Base-by-base conservation (phyloP, 2,113 vertebrate genomes). In the Sinocyclocheilus rhinocerous region DNA sequence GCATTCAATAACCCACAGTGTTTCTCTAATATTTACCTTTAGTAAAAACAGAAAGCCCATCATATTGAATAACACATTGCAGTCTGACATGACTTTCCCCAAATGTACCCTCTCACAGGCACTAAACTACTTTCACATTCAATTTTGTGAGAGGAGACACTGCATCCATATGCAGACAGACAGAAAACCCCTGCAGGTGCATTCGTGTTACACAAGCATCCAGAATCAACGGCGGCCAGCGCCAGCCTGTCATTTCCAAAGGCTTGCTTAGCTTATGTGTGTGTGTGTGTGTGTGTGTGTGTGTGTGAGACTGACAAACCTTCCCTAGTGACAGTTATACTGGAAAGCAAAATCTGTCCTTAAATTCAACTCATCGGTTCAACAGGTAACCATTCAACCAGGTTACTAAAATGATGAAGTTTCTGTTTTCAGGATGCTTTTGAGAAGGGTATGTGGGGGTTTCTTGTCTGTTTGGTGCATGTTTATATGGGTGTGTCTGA, bases 121-220 rank as follows among this genome's bases (percentile, higher is more conserved):
- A 83, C 10, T 83, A 57, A 83, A 39, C 11, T 24, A 70, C 63
- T 36, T 55, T 78, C 52, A 52, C 76, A 20, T 67, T 24, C 18
- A 22, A 36, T 82, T 33, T 70, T 45, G 45, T 80, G n/a, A 70
- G 70, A 50, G 11, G 10, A 65, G 59, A 77, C 3, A 0, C n/a
- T 61, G 84, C 20, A 61, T 63, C 80, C 59, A 84, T 45, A 86
- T 85, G 67, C 70, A 78, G 76, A 80, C 20, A 36, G 83, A 90
- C 83, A 86, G 22, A 86, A 83, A 84, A 20, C 20, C 26, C 82
- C 84, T 90, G 84, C 72, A 63, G 89, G 88, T 83, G 81, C 76
- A 55, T 84, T 84, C 52, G 59, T 76, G 84, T 88, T 89, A 80
- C 59, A 79, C 88, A 90, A 85, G 81, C 61, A 84, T 84, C 57